Conservation (phyloP, 2,113 vertebrate genomes). For the Amblyornis subalaris region DNA sequence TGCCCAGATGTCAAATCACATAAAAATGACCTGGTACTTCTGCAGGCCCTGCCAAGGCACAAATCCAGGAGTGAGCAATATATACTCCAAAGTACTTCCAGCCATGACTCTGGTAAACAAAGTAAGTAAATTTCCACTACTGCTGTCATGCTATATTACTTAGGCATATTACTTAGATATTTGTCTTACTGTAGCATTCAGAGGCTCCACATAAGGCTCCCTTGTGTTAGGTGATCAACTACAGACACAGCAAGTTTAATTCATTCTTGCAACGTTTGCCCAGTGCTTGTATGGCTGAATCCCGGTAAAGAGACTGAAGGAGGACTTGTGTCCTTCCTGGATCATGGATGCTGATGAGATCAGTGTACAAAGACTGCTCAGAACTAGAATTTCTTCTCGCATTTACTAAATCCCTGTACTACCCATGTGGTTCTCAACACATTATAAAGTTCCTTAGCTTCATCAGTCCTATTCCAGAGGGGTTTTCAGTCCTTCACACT, state of each 20-base stretch:
- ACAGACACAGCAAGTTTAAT: neutral
- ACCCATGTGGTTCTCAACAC: neutral
- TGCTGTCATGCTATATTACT: neutral
- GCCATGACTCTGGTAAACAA: conserved; percentile 2
- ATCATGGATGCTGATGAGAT: neutral
- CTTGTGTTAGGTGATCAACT: neutral
- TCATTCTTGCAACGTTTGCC: neutral
- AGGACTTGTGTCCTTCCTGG: conserved; percentile 32
- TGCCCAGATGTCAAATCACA: neutral
- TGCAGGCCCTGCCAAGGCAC: neutral
- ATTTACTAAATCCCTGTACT: neutral
- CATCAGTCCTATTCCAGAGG: neutral
- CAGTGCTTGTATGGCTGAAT: neutral
- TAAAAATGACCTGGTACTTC: neutral
- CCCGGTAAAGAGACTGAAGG: neutral
- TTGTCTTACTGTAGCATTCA: neutral
- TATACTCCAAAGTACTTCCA: neutral
- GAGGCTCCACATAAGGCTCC: conserved; percentile 9
- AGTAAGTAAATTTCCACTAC: conserved; percentile 1
- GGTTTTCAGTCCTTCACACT: neutral
- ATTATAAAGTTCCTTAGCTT: neutral
- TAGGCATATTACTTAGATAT: neutral
- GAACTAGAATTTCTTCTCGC: conserved; percentile 21
- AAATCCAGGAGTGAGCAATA: neutral
- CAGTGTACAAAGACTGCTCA: conserved; percentile 36